Base-by-base conservation (phyloP, 2,888 invertebrate genomes). In the Spodoptera exigua region DNA sequence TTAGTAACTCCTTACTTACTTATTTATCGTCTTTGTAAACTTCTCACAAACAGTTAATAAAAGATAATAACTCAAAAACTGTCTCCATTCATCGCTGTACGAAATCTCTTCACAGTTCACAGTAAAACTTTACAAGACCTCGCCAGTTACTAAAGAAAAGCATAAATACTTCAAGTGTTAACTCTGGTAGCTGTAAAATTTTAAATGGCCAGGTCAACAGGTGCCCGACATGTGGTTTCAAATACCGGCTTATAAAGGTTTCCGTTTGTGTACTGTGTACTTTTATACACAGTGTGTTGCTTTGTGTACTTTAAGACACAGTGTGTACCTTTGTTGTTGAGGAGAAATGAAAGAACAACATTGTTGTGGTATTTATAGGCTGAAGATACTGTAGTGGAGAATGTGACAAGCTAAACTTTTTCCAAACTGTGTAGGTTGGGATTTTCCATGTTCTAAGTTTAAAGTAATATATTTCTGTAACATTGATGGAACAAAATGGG, bases 121-220 rank as follows among this genome's bases (percentile, higher is more conserved):
- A 5, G 12, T 12, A 9, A 21, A 21, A 18, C 13, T 45, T 16
- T 34, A 34, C 21, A 51, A 32, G 7, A 47, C 11, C 13, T 39
- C 48, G 17, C 18, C 3, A 2, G 10, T 40, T 17, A 17, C 13
- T 41, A 55, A 46, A 37, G 17, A 58, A 63, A 73, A 76, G 12
- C 37, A 45, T 37, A 41, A 46, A 54, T 52, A 44, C 41, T 45
- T 59, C 13, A 61, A 51, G 32, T 46, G 55, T 51, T 48, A 62
- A 66, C 16, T 56, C 46, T 39, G 49, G 12, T 45, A 9, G n/a
- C 27, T 54, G 49, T 44, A 48, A 55, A 61, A 76, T 63, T 76
- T 76, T 53, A 68, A 78, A 71, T 62, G 54, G 57, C 12, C 3
- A 4, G 11, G 16, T 54, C 76, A 76, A 76, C 76, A 76, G 69